Evolutionary conservation across 1,140 invertebrate species (phyloP).

Genomic region (Sipha flava): DNA sequence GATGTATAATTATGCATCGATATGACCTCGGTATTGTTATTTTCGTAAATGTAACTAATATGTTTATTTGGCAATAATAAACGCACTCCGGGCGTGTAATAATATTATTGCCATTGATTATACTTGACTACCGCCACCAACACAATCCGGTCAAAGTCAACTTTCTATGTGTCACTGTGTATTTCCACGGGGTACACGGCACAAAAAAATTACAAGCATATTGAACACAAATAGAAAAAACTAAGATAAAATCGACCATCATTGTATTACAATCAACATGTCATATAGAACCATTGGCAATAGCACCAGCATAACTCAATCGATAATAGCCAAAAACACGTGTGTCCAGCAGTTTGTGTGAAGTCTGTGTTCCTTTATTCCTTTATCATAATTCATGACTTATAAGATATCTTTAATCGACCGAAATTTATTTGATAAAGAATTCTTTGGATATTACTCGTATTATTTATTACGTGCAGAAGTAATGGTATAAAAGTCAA

Average conservation of each 20-base stretch:
- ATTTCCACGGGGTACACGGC: background rate
- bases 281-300: no score
- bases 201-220: background rate
- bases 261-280: no score
- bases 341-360: background rate
- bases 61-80: constrained; percentile 25
- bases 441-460: background rate
- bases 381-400: no score
- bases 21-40: background rate
- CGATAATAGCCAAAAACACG: no score
- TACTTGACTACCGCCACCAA: background rate
- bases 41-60: constrained; percentile 9
- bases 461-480: background rate
- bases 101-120: background rate
- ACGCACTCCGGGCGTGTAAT: background rate
- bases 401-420: background rate
- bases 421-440: background rate
- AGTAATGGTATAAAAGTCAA: background rate
- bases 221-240: no score
- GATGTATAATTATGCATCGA: background rate
- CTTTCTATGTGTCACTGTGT: background rate
- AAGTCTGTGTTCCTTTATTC: background rate
- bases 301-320: no score
- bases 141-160: background rate
- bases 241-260: no score